Conservation (phyloP, 1,140 invertebrate genomes). For the Goniozus legneri region DNA sequence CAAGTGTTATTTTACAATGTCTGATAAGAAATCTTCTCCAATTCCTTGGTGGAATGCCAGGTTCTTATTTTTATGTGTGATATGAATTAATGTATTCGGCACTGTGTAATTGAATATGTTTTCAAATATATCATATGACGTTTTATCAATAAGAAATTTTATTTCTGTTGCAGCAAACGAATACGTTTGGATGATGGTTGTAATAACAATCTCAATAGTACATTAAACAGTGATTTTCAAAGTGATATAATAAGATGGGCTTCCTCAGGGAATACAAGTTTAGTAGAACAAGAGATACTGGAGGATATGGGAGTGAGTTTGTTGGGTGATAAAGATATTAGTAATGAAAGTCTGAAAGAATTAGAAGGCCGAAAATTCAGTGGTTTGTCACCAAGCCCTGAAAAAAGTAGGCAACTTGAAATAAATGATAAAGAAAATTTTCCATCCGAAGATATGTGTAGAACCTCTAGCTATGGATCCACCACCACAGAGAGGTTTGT, state of each 20-base stretch:
- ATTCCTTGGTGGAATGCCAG: background rate
- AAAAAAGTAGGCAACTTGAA: slow-evolving; percentile 21
- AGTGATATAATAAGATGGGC: slow-evolving; percentile 37
- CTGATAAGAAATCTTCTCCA: background rate
- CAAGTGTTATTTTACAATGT: no score
- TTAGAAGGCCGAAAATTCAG: slow-evolving; percentile 32
- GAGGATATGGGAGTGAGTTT: slow-evolving; percentile 53
- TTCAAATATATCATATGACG: background rate
- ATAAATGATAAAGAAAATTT: slow-evolving; percentile 20
- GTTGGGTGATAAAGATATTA: slow-evolving; percentile 43
- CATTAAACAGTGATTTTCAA: slow-evolving; percentile 24
- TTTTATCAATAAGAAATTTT: no score
- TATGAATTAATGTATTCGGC: background rate
- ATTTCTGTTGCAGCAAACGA: slow-evolving; percentile 45
- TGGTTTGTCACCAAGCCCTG: slow-evolving; percentile 26
- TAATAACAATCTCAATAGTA: slow-evolving; percentile 42
- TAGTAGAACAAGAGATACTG: slow-evolving; percentile 50
- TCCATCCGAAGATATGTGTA: slow-evolving; percentile 20
- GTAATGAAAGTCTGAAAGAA: slow-evolving; percentile 33
- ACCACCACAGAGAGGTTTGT: slow-evolving; percentile 36
- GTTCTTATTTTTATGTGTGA: background rate
- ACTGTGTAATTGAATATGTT: background rate
- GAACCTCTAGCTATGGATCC: slow-evolving; percentile 31
- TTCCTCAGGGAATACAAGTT: slow-evolving; percentile 39
- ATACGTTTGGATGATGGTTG: slow-evolving; percentile 40